Evolutionary conservation across 2,797 vertebrate genomes (phyloP).

Genomic region (Acomys russatus): DNA sequence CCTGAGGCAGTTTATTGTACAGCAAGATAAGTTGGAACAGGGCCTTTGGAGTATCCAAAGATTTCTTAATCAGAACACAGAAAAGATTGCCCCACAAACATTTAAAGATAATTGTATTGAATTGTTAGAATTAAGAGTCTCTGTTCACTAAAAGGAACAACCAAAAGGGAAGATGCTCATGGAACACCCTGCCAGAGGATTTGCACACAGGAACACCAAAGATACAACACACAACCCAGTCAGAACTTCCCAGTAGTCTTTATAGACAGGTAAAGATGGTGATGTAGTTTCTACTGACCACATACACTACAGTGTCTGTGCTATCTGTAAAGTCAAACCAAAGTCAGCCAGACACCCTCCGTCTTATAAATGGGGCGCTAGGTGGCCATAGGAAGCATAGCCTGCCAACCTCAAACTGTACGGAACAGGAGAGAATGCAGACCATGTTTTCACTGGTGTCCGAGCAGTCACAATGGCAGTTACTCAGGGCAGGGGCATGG

Average conservation of each 20-base stretch:
- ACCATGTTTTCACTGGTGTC: not conserved
- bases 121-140: not conserved
- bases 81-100: not conserved
- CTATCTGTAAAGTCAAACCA: not conserved
- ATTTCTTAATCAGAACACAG: not conserved
- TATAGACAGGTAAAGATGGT: not conserved
- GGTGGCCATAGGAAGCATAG: not conserved
- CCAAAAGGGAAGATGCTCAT: not conserved
- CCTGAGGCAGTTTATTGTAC: not conserved
- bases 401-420: not conserved
- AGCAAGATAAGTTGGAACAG: not conserved
- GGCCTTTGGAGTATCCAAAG: not conserved
- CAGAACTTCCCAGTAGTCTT: not conserved
- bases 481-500: not conserved
- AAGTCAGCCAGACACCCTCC: not conserved
- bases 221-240: not conserved
- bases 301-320: not conserved
- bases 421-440: not conserved
- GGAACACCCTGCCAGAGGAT: not conserved
- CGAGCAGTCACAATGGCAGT: not conserved
- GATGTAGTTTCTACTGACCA: not conserved
- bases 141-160: not conserved
- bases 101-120: not conserved
- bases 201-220: not conserved
- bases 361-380: not conserved